A percentile compares a stretch with the other conserved stretches of the same genome.
phyloP scores from a whole-genome alignment of 2,888 invertebrate genomes.

The Pheosia tremula region DNA sequence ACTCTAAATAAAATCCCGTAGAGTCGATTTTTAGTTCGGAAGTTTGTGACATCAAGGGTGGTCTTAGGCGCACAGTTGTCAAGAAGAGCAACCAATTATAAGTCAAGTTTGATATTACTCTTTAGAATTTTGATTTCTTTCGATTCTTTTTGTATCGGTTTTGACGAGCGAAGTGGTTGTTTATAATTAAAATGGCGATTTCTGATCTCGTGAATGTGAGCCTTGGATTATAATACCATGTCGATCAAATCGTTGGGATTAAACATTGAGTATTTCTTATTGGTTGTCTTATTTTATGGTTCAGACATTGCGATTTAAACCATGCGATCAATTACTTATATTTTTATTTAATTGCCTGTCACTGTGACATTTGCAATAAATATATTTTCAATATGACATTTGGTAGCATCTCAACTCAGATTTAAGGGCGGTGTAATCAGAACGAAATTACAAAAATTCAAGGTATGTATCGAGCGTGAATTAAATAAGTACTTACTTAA shows the following conservation, averaged over 20 bases:
- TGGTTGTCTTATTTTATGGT: slow-evolving; percentile 30
- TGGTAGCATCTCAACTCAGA: too few relatives aligned
- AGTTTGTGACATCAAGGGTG: slow-evolving; percentile 40
- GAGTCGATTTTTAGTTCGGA: slow-evolving; percentile 24
- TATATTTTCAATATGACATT: too few relatives aligned
- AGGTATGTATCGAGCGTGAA: too few relatives aligned
- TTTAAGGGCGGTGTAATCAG: too few relatives aligned
- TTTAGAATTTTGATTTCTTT: slow-evolving; percentile 79
- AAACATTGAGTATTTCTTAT: slow-evolving; percentile 32
- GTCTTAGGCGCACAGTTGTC: slow-evolving; percentile 54
- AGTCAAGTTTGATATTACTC: slow-evolving; percentile 78
- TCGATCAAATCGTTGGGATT: slow-evolving; percentile 68
- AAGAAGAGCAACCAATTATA: slow-evolving; percentile 77
- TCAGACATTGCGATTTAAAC: neutral
- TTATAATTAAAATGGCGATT: slow-evolving; percentile 83
- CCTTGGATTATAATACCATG: slow-evolving; percentile 63
- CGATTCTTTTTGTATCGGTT: slow-evolving; percentile 75
- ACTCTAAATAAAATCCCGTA: slow-evolving; percentile 18
- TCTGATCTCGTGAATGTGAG: slow-evolving; percentile 45
- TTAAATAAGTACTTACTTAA: too few relatives aligned
- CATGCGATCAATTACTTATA: too few relatives aligned
- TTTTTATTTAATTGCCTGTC: too few relatives aligned
- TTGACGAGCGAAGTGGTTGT: slow-evolving; percentile 53
- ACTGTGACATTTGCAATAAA: too few relatives aligned
- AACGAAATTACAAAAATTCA: too few relatives aligned